A percentile compares a stretch with the other conserved stretches of the same genome.
Conservation (phyloP, 1,140 invertebrate species). For the Drosophila ohnishii region DNA sequence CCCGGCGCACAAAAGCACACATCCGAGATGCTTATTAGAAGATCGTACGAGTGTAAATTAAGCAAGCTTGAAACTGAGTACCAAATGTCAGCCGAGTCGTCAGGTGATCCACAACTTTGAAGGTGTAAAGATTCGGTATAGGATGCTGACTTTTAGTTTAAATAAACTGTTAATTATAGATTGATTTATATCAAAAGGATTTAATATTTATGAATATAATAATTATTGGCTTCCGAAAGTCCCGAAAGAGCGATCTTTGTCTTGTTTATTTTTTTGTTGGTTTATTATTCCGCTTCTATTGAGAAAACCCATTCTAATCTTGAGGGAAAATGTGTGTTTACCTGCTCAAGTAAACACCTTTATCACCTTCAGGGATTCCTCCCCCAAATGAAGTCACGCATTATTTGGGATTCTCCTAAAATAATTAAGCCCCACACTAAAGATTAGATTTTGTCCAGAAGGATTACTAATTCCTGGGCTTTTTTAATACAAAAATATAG, state of each 20-base stretch:
- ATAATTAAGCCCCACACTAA: not conserved
- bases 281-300: not conserved
- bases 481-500: not conserved
- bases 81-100: conserved; percentile 32
- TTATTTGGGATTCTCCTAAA: not conserved
- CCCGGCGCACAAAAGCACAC: conserved; percentile 21
- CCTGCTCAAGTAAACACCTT: not conserved
- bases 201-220: no score
- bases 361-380: conserved; percentile 1
- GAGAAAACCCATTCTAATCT: not conserved
- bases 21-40: conserved; percentile 52
- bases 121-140: not conserved
- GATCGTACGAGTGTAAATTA: conserved; percentile 77
- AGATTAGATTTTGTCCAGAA: not conserved
- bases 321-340: not conserved
- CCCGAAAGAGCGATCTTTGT: no score
- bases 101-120: conserved; percentile 34
- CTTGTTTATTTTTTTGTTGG: no score
- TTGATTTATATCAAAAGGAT: not conserved
- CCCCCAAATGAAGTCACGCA: not conserved
- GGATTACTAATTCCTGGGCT: not conserved
- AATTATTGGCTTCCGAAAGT: no score
- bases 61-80: conserved; percentile 27
- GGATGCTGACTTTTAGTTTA: no score
- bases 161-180: not conserved